Evolutionary conservation across 2,113 vertebrate species (phyloP).

Genomic region (Neopipo cinnamomea): DNA sequence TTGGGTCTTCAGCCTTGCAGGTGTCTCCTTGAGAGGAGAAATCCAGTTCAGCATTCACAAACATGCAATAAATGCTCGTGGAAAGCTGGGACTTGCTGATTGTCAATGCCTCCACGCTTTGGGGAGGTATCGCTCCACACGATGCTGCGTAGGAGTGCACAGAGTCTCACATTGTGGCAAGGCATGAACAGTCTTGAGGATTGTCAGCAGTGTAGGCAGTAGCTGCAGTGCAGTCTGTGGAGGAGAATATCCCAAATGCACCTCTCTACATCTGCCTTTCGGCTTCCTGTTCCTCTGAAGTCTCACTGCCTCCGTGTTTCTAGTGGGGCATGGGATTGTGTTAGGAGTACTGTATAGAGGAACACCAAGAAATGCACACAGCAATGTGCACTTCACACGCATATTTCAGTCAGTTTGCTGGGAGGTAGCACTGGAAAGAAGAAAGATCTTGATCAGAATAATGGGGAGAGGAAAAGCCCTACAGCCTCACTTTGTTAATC

Average conservation of each 20-base stretch:
- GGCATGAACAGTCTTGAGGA: background rate
- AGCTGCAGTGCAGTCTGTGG: background rate
- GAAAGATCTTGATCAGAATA: background rate
- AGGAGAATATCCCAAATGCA: background rate
- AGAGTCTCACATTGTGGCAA: background rate
- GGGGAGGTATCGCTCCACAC: background rate
- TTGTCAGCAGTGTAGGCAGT: background rate
- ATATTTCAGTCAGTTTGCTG: background rate
- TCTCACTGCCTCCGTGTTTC: background rate
- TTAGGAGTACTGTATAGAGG: background rate
- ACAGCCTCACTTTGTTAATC: background rate
- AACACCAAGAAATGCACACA: background rate
- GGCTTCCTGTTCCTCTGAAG: background rate
- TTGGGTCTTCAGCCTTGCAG: background rate
- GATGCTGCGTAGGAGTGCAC: background rate
- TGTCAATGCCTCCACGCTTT: accelerated
- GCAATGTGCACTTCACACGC: background rate
- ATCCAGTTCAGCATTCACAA: background rate
- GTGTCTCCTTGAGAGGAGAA: background rate
- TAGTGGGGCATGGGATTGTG: background rate
- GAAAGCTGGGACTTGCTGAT: background rate
- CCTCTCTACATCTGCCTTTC: background rate
- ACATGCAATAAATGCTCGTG: background rate
- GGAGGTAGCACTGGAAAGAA: background rate
- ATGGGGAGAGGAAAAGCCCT: background rate